Conservation (phyloP, 2,113 vertebrate genomes). For the Peromyscus polionotus region DNA sequence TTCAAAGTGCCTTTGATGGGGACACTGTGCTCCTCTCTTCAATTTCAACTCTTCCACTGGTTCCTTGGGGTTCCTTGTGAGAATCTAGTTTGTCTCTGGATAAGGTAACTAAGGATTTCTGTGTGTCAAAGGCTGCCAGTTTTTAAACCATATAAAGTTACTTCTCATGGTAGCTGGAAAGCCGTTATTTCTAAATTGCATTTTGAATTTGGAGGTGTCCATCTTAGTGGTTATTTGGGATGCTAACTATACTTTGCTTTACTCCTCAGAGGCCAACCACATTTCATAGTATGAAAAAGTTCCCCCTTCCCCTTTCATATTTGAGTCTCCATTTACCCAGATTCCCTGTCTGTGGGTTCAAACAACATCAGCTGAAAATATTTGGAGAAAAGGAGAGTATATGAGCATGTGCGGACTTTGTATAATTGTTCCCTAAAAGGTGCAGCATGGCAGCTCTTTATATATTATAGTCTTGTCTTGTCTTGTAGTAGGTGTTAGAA, state of each 20-base stretch:
- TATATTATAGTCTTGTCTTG: too few species aligned
- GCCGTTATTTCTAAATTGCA: conserved; percentile 15
- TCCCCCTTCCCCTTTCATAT: not conserved
- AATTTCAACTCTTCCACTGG: not conserved
- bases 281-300: not conserved
- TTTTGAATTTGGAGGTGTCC: not conserved
- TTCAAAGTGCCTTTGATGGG: not conserved
- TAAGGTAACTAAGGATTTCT: conserved; percentile 16
- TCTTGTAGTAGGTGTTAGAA: not conserved
- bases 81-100: not conserved
- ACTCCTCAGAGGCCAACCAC: conserved; percentile 16
- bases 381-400: not conserved
- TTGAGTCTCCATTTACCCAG: not conserved
- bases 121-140: not conserved
- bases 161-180: not conserved
- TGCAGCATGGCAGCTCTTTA: not conserved
- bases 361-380: not conserved
- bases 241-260: conserved; percentile 28
- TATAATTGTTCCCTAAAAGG: not conserved
- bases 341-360: not conserved
- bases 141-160: not conserved
- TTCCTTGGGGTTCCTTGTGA: not conserved
- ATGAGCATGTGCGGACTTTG: not conserved
- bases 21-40: not conserved
- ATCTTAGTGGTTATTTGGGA: not conserved